Evolutionary conservation across 2,888 invertebrate species (phyloP).

Genomic region (Aspidapion aeneum): DNA sequence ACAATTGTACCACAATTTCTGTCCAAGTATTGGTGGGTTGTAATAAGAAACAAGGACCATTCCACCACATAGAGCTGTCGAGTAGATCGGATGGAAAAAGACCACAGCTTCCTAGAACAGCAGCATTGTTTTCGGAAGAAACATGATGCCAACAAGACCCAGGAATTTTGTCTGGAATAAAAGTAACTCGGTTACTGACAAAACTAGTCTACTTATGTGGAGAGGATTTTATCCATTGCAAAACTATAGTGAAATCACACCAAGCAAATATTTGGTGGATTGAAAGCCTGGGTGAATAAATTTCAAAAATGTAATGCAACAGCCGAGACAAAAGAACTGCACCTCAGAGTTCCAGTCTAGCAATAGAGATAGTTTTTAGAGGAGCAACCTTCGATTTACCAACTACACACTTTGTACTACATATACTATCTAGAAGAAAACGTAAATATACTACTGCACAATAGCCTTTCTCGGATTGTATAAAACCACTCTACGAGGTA

Average conservation of each 20-base stretch:
- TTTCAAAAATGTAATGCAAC: background rate
- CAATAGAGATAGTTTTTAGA: background rate
- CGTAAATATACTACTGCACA: background rate
- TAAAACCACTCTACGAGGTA: background rate
- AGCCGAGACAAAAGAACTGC: background rate
- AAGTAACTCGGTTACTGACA: background rate
- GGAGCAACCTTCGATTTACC: background rate
- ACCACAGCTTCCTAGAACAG: background rate
- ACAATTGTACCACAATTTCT: no score
- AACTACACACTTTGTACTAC: background rate
- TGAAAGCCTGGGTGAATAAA: background rate
- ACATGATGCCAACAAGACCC: background rate
- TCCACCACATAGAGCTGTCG: background rate
- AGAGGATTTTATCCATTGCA: background rate
- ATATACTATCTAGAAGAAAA: background rate
- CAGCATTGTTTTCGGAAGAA: background rate
- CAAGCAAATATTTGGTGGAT: background rate
- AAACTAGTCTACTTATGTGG: background rate
- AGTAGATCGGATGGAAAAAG: background rate
- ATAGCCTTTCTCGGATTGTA: background rate
- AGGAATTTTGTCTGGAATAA: no score
- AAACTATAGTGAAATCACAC: background rate
- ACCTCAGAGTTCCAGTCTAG: background rate
- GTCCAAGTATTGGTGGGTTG: background rate
- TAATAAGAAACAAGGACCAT: background rate